A percentile compares a stretch with the other conserved stretches of the same genome.
phyloP scores from a whole-genome alignment of 2,797 vertebrate genomes.

The Carduelis carduelis region DNA sequence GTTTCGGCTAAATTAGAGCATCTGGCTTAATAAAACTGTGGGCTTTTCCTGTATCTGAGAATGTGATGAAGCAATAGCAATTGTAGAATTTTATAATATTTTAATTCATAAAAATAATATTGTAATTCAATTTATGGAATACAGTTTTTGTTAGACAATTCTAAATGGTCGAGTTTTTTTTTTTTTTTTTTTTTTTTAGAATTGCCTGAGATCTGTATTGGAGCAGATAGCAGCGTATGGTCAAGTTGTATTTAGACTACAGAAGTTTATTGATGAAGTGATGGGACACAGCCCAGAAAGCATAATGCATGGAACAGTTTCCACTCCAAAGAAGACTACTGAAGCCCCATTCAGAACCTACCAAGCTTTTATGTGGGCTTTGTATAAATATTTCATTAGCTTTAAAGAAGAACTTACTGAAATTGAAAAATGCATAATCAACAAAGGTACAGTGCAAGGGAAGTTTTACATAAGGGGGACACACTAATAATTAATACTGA shows the following conservation, averaged over 20 bases:
- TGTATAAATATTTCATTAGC: conserved; percentile 93
- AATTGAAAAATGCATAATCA: conserved; percentile 90
- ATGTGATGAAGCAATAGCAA: not conserved
- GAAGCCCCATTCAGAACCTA: conserved; percentile 96
- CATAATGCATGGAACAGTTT: conserved; percentile 72
- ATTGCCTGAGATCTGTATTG: conserved; percentile 88
- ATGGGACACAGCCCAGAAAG: conserved; percentile 86
- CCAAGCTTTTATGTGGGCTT: conserved; percentile 96
- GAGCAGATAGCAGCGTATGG: conserved; percentile 93
- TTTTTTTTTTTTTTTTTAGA: conserved; percentile 69
- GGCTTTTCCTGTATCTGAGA: not conserved
- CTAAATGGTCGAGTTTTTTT: not conserved
- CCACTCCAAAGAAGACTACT: conserved; percentile 75
- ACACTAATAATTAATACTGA: not conserved
- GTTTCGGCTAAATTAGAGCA: not conserved
- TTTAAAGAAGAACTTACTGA: conserved; percentile 92
- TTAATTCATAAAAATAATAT: not conserved
- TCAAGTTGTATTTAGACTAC: conserved; percentile 90
- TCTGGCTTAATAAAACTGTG: not conserved
- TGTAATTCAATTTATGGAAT: not conserved
- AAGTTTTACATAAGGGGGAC: not conserved
- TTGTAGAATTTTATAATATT: not conserved
- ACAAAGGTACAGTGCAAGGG: conserved; percentile 78
- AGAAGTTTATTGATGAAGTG: conserved; percentile 95
- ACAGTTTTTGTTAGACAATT: not conserved